Evolutionary conservation across 2,797 vertebrate genomes (phyloP), one percentile per base, ranked within the genome.

Genomic region (Chiroxiphia lanceolata): DNA sequence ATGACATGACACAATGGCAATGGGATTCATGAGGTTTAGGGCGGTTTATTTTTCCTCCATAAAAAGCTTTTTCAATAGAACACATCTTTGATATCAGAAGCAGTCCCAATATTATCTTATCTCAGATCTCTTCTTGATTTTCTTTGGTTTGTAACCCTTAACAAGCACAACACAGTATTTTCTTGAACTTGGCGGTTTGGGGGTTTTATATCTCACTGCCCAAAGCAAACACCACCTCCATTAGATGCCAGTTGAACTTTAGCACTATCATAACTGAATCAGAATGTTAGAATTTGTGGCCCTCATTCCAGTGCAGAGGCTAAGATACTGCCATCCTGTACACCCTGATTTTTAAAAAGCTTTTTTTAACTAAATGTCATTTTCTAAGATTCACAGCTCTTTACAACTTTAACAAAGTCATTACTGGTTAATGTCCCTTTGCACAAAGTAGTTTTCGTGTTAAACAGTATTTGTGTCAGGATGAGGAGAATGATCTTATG

Each of bases 401-500:
- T 53, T 18, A n/a, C 42, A 45, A 40, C 23, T 89, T 31, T 65
- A 59, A 14, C 2, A 0, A 83, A 33, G 45, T 87, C 8, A 6
- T 70, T 88, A 67, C 31, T 18, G 7, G 38, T 84, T 90, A 68
- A 87, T 71, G 83, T 93, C 74, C 74, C 67, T 84, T 74, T 64
- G 56, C 45, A 82, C 51, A 63, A 78, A 82, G 51, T 74, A 72
- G 23, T 36, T 94, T 87, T 89, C 5, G 1, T 77, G 60, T 91
- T 90, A 87, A 90, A 79, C 31, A 60, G 70, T 45, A 38, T 67
- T 93, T 91, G 61, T 83, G 80, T 69, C 76, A 91, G 74, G 44
- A 67, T 78, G 84, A 96, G 89, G 81, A 87, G 92, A 75, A 86
- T 45, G 74, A 79, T 95, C 59, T 79, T 65, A 82, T 93, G 91